Conservation (phyloP, 2,797 vertebrate species). For the Esox lucius region DNA sequence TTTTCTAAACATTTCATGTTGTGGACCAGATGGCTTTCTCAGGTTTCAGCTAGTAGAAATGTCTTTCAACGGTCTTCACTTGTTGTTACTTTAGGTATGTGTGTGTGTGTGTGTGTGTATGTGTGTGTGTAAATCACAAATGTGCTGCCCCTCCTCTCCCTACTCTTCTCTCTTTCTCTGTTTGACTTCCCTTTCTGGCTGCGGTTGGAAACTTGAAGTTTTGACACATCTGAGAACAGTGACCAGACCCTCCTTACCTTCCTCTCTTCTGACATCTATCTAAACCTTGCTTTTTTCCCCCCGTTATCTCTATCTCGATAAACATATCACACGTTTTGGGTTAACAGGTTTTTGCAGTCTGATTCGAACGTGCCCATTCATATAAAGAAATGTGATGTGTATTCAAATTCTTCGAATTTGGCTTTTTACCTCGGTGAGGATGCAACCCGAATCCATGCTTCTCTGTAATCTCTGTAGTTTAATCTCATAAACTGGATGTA, state of each 20-base stretch:
- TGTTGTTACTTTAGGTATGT: not conserved
- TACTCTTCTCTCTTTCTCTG: conserved; percentile 50
- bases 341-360: not conserved
- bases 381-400: too few species aligned
- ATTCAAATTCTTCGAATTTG: too few species aligned
- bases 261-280: conserved; percentile 68
- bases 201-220: conserved; percentile 86
- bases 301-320: not conserved
- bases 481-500: not conserved
- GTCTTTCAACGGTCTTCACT: not conserved
- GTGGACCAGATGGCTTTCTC: not conserved
- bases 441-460: too few species aligned
- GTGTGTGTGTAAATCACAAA: conserved; percentile 16
- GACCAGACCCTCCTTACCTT: conserved; percentile 72
- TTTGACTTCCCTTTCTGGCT: conserved; percentile 81
- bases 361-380: not conserved
- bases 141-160: conserved; percentile 18
- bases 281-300: conserved; percentile 15
- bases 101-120: not conserved
- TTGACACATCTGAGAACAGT: conserved; percentile 81
- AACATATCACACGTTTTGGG: not conserved
- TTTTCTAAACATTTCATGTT: not conserved
- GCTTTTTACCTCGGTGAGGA: too few species aligned
- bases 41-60: not conserved
- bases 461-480: too few species aligned